Conservation (phyloP, 2,888 invertebrate species). For the Drosophila nr. fundita region DNA sequence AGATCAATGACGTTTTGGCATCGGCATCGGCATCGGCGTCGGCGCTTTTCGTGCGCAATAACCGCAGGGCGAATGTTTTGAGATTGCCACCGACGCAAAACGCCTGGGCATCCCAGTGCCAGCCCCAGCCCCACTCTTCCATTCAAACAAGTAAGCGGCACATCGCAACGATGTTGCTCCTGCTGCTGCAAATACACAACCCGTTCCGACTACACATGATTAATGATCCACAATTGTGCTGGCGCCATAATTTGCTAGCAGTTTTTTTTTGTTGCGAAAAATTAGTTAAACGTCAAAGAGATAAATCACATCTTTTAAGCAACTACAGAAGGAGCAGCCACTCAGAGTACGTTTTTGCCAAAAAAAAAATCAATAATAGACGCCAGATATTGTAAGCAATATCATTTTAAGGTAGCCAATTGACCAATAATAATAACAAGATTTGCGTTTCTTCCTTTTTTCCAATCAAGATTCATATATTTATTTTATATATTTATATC, state of each 20-base stretch:
- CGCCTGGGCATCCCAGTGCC: constrained; percentile 57
- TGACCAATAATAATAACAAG: background rate
- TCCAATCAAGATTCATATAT: background rate
- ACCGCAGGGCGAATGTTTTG: constrained; percentile 70
- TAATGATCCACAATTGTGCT: constrained; percentile 48
- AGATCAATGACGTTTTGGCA: constrained; percentile 46
- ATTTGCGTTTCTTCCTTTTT: background rate
- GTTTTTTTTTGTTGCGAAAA: constrained; percentile 25
- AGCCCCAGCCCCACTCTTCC: background rate
- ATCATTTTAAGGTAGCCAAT: background rate
- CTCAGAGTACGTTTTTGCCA: background rate
- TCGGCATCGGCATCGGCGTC: constrained; percentile 30
- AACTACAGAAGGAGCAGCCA: constrained; percentile 20
- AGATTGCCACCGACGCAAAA: constrained; percentile 71
- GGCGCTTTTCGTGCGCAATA: constrained; percentile 65
- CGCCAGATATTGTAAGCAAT: background rate
- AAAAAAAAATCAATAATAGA: background rate
- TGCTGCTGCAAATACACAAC: constrained; percentile 44
- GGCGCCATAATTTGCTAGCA: constrained; percentile 59
- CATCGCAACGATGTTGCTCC: constrained; percentile 52
- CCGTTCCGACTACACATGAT: constrained; percentile 52
- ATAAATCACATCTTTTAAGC: constrained; percentile 47
- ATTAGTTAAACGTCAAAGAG: constrained; percentile 47
- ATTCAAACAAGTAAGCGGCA: constrained; percentile 54
- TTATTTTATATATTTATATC: background rate